These are phyloP conservation scores for Macrosoma leucophasiata DNA, from an alignment of 2,888 invertebrate species.

Conservation along the genomic window DNA sequence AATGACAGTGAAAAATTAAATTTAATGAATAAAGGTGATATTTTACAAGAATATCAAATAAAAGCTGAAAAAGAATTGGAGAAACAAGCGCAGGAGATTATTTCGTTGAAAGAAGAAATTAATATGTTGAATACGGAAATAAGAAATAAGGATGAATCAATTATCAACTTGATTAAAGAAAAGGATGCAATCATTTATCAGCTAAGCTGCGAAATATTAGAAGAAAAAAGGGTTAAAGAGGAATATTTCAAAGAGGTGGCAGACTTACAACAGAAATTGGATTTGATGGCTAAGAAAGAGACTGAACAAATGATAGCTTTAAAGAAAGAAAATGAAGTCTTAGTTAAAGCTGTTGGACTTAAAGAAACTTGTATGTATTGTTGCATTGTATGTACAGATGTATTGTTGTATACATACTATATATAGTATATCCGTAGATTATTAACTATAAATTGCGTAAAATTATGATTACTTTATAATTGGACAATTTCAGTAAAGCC, in stretches of 20 bases:
- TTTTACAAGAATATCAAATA: slow-evolving; percentile 41
- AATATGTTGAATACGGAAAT: slow-evolving; percentile 14
- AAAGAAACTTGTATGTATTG: slow-evolving; percentile 51
- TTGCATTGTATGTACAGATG: slow-evolving; percentile 13
- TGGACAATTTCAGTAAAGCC: no score
- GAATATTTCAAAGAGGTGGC: slow-evolving; percentile 32
- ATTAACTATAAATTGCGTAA: no score
- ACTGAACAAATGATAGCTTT: slow-evolving; percentile 34
- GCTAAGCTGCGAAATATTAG: slow-evolving; percentile 38
- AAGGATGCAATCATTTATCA: slow-evolving; percentile 36
- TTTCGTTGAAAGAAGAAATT: slow-evolving; percentile 20
- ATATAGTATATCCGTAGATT: background rate
- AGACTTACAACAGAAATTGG: slow-evolving; percentile 32
- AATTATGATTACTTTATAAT: no score
- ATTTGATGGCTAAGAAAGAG: slow-evolving; percentile 29
- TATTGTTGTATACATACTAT: slow-evolving; percentile 3
- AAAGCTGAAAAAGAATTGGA: slow-evolving; percentile 44
- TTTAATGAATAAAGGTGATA: slow-evolving; percentile 38
- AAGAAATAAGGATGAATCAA: slow-evolving; percentile 19
- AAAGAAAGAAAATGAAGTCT: slow-evolving; percentile 46
- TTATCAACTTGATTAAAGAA: slow-evolving; percentile 31
- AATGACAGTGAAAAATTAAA: slow-evolving; percentile 35
- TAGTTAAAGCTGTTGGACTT: slow-evolving; percentile 42
- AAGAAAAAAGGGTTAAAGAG: slow-evolving; percentile 36
- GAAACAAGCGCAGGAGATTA: slow-evolving; percentile 38